Percentiles rank a stretch among this genome's conserved stretches.
Conservation (phyloP, 2,113 vertebrate species). For the Semnornis frantzii region DNA sequence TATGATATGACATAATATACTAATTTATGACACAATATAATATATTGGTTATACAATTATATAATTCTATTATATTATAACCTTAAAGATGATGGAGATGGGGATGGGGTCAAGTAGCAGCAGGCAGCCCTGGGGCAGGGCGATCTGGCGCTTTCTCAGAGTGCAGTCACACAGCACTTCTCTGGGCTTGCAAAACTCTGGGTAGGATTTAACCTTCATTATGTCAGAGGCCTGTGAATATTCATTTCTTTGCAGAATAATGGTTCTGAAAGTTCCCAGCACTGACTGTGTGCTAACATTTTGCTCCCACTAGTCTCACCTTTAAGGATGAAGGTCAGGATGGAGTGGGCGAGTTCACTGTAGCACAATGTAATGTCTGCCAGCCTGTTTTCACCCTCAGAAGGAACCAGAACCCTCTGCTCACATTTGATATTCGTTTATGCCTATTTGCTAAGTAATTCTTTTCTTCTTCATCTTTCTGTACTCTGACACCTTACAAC, state of each 20-base stretch:
- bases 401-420: background rate
- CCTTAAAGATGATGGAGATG: too few relatives aligned
- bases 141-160: background rate
- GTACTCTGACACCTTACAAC: constrained; percentile 57
- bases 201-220: constrained; percentile 29
- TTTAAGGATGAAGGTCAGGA: constrained; percentile 19
- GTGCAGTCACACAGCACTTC: background rate
- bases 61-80: too few relatives aligned
- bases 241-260: constrained; percentile 43
- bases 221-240: constrained; percentile 18
- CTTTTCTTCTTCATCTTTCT: constrained; percentile 50
- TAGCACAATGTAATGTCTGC: background rate
- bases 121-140: background rate
- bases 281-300: background rate
- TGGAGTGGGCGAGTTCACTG: background rate
- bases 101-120: too few relatives aligned
- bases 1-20: too few relatives aligned
- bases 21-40: too few relatives aligned
- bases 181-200: background rate
- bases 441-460: constrained; percentile 59
- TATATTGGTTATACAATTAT: too few relatives aligned
- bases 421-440: constrained; percentile 60
- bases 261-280: constrained; percentile 22
- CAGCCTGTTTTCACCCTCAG: constrained; percentile 15
- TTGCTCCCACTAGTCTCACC: constrained; percentile 3